phyloP scores from a whole-genome alignment of 2,113 vertebrate species.

The Cyprinus carpio region DNA sequence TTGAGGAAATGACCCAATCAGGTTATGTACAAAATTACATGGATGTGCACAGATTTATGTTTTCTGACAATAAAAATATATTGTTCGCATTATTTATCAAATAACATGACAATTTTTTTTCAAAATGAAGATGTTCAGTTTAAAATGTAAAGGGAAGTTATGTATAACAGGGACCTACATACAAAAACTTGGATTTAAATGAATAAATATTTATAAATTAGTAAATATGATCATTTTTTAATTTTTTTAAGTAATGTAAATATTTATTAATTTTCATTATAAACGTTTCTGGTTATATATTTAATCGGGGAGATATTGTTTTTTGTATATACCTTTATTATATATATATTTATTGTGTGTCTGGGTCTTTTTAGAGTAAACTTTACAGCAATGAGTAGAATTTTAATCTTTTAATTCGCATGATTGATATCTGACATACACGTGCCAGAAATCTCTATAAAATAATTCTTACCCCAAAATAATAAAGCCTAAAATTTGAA shows the following conservation, averaged over 20 bases:
- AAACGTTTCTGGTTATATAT: neutral
- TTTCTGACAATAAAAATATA: neutral
- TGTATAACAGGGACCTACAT: neutral
- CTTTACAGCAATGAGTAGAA: neutral
- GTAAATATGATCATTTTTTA: neutral
- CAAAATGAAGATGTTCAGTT: neutral
- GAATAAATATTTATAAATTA: no score
- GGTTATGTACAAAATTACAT: neutral
- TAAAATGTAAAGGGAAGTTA: neutral
- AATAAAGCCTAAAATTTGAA: neutral
- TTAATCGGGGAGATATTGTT: neutral
- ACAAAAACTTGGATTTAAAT: neutral
- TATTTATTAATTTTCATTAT: neutral
- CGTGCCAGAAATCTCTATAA: neutral
- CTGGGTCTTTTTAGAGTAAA: no score
- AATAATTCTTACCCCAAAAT: neutral
- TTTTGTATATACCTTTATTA: no score
- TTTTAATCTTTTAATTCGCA: neutral
- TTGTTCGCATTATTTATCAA: no score
- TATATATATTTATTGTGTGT: no score
- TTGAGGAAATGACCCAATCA: constrained; percentile 16
- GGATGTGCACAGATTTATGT: neutral
- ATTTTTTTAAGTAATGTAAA: neutral
- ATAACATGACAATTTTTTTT: neutral
- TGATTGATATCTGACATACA: neutral